A percentile compares a stretch with the other conserved stretches of the same genome.
Conservation (phyloP, 2,797 vertebrate genomes). For the Phaenicophaeus curvirostris region DNA sequence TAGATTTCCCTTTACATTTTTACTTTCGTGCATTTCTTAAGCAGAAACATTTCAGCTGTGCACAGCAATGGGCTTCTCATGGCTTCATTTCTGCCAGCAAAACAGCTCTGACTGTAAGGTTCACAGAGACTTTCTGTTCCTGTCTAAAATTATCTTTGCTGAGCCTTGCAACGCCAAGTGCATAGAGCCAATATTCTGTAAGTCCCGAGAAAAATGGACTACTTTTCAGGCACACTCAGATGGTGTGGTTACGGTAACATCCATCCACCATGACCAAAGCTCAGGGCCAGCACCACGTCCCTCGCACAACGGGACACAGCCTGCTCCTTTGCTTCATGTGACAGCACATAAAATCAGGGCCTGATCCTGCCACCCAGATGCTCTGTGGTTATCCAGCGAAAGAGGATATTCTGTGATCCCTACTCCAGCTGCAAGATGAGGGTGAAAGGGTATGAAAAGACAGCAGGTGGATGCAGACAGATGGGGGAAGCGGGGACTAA, state of each 20-base stretch:
- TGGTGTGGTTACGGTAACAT: neutral
- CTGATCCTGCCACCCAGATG: neutral
- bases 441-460: neutral
- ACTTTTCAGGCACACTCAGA: neutral
- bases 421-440: neutral
- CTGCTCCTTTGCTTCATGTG: neutral
- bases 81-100: neutral
- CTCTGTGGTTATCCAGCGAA: neutral
- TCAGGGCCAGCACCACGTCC: neutral
- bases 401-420: neutral
- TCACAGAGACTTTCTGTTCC: constrained; percentile 58
- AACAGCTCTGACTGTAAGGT: constrained; percentile 10
- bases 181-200: constrained; percentile 38
- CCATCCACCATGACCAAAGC: neutral
- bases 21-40: neutral
- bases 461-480: constrained; percentile 1
- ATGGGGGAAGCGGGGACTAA: neutral
- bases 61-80: neutral
- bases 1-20: neutral
- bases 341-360: neutral
- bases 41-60: neutral
- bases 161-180: constrained; percentile 1
- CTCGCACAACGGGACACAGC: accelerated
- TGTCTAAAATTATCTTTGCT: constrained; percentile 65
- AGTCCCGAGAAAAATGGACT: neutral